A percentile compares a stretch with the other conserved stretches of the same genome.
Conservation (phyloP, 1,140 invertebrate species). For the Nilaparvata lugens region DNA sequence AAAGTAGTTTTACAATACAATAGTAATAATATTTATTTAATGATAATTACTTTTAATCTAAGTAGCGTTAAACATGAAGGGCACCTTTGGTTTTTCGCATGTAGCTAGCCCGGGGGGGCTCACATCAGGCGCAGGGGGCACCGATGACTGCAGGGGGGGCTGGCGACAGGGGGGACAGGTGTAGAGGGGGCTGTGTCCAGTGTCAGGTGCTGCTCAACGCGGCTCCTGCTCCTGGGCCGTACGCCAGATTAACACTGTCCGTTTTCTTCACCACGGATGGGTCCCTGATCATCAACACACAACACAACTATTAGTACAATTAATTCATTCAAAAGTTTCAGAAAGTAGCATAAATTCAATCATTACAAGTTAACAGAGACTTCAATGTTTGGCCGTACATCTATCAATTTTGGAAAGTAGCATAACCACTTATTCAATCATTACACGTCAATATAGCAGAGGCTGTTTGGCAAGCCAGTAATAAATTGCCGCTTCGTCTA, state of each 20-base stretch:
- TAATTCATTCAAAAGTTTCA: too few species aligned
- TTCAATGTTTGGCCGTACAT: too few species aligned
- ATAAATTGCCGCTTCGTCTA: too few species aligned
- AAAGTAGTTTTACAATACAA: too few species aligned
- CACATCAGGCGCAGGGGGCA: background rate
- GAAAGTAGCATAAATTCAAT: too few species aligned
- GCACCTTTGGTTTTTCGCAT: slow-evolving; percentile 25
- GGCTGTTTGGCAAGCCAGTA: too few species aligned
- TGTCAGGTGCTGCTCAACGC: slow-evolving; percentile 21
- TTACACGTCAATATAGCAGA: too few species aligned
- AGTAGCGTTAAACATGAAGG: slow-evolving; percentile 20
- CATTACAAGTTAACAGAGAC: too few species aligned
- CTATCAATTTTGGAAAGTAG: too few species aligned
- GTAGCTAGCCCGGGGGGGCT: slow-evolving; percentile 1
- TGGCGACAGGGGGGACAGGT: background rate
- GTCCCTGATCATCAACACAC: slow-evolving; percentile 42
- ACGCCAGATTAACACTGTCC: slow-evolving; percentile 49
- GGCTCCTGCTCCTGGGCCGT: slow-evolving; percentile 22
- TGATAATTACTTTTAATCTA: slow-evolving; percentile 15
- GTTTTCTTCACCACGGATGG: slow-evolving; percentile 55
- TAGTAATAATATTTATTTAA: slow-evolving; percentile 6
- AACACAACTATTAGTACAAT: slow-evolving; percentile 19
- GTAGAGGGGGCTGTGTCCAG: background rate
- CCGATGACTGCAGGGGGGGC: background rate
- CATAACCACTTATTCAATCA: too few species aligned